Percentiles rank a stretch among this genome's conserved stretches.
phyloP scores from a whole-genome alignment of 1,140 invertebrate genomes.

The Neotoxoptera formosana region DNA sequence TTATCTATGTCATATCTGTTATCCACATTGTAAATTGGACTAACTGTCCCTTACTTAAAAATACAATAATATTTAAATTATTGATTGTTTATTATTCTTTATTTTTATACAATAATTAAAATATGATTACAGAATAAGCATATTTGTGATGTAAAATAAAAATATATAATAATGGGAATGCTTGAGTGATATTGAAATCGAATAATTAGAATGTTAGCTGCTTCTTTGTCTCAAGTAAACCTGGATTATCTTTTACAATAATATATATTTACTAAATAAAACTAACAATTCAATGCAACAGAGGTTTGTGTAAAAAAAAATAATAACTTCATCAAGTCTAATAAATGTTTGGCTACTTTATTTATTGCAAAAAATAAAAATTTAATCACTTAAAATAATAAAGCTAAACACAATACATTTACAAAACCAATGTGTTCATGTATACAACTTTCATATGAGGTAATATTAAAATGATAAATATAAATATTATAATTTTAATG shows the following conservation, averaged over 20 bases:
- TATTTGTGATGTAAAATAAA: background rate
- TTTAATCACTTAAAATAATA: background rate
- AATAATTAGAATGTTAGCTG: background rate
- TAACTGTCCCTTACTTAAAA: background rate
- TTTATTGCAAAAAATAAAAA: conserved; percentile 21
- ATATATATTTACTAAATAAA: background rate
- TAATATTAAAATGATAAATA: background rate
- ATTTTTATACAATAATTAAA: background rate
- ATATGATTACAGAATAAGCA: background rate
- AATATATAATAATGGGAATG: background rate
- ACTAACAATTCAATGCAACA: background rate
- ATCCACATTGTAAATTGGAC: background rate
- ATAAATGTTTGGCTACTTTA: background rate
- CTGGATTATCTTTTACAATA: background rate
- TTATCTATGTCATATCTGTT: background rate
- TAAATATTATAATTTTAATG: background rate
- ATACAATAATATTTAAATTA: conserved; percentile 6
- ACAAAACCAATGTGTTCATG: background rate
- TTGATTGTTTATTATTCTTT: background rate
- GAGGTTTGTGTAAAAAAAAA: too few species aligned
- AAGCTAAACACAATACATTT: background rate
- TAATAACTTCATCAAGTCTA: background rate
- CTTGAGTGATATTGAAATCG: background rate
- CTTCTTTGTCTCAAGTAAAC: background rate
- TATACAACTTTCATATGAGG: background rate